These are phyloP conservation scores for Bicyclus anynana DNA, from an alignment of 1,140 invertebrate genomes.

Conservation along the genomic window DNA sequence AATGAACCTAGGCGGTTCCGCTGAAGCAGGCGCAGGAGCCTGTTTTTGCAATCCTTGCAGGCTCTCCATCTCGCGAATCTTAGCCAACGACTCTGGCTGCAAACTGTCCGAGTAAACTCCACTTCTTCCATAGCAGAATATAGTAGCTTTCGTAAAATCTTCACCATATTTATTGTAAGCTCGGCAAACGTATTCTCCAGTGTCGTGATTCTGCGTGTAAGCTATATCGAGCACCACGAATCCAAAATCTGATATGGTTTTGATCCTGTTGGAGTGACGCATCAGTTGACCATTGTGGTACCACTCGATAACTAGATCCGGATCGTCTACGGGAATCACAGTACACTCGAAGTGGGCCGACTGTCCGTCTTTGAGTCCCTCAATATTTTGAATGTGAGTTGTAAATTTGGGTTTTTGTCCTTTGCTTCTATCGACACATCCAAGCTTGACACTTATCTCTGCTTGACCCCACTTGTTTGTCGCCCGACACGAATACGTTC, in stretches of 20 bases:
- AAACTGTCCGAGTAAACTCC: constrained; percentile 95
- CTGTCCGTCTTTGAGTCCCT: constrained; percentile 93
- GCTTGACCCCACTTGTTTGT: constrained; percentile 93
- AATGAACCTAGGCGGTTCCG: constrained; percentile 92
- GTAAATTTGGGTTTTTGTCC: constrained; percentile 91
- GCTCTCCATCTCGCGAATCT: constrained; percentile 93
- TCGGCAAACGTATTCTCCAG: constrained; percentile 94
- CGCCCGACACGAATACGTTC: constrained; percentile 90
- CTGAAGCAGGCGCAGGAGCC: constrained; percentile 80
- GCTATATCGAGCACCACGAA: constrained; percentile 97
- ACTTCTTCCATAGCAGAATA: constrained; percentile 89
- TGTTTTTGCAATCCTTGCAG: constrained; percentile 79
- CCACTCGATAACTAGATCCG: constrained; percentile 97
- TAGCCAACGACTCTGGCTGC: constrained; percentile 94
- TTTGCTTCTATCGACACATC: constrained; percentile 90
- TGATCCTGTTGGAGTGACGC: constrained; percentile 93
- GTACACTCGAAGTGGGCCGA: constrained; percentile 96
- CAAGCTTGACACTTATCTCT: constrained; percentile 89
- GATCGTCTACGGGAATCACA: constrained; percentile 93
- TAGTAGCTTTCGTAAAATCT: constrained; percentile 89
- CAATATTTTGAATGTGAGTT: constrained; percentile 90
- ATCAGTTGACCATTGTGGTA: constrained; percentile 94
- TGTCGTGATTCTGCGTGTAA: constrained; percentile 95
- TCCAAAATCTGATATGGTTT: constrained; percentile 96
- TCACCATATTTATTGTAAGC: constrained; percentile 94